phyloP scores from a whole-genome alignment of 92 coral and sea anemone species.

The Actinostola sp. region DNA sequence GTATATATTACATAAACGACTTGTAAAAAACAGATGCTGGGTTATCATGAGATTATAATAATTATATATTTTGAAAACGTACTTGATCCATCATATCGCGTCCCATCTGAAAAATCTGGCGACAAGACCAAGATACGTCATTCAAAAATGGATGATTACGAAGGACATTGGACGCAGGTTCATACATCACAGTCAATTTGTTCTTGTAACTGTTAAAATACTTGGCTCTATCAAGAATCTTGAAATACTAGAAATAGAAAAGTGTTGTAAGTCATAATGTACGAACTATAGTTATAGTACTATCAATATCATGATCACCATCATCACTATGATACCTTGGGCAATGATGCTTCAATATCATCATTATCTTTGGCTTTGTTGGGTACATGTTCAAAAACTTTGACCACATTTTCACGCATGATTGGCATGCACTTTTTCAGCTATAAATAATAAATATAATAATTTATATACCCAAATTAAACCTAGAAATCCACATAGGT shows the following conservation, averaged over 20 bases:
- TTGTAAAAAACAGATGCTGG: no score
- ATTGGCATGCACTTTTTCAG: slow-evolving; percentile 64
- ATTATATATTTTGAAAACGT: neutral
- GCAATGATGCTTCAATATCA: slow-evolving; percentile 77
- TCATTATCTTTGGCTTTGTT: slow-evolving; percentile 78
- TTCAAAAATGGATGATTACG: neutral
- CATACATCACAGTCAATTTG: neutral
- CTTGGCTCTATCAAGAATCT: slow-evolving; percentile 1
- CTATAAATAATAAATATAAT: slow-evolving; percentile 34
- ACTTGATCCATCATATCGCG: neutral
- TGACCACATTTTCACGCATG: slow-evolving; percentile 56
- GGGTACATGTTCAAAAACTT: slow-evolving; percentile 67
- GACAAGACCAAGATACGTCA: neutral
- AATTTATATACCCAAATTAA: neutral
- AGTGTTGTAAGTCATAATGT: no score
- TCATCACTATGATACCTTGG: no score
- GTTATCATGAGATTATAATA: no score
- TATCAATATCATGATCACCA: no score
- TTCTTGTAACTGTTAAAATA: neutral
- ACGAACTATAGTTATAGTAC: no score
- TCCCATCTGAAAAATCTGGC: neutral
- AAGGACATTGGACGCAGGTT: neutral
- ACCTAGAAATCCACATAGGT: no score
- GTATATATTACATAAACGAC: no score
- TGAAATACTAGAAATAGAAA: slow-evolving; percentile 6